Percentiles rank a stretch among this genome's conserved stretches.
phyloP scores from a whole-genome alignment of 1,140 invertebrate species.

The Pectinophora gossypiella region DNA sequence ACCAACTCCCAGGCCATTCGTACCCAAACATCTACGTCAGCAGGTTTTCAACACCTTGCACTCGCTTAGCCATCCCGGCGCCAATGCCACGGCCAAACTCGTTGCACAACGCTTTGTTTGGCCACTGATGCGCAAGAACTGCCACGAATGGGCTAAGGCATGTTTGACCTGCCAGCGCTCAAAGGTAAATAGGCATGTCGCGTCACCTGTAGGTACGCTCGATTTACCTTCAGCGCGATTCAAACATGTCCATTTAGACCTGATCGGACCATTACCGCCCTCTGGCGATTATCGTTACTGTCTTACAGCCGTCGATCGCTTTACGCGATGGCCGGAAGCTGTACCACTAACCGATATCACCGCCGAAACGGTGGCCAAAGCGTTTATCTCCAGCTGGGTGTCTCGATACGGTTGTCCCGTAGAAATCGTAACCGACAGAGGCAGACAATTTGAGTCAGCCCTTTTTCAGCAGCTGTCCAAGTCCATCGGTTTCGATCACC shows the following conservation, averaged over 20 bases:
- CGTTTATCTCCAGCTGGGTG: not conserved
- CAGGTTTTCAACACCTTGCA: no score
- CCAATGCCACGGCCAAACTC: not conserved
- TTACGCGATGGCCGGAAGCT: not conserved
- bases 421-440: no score
- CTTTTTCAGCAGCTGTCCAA: not conserved
- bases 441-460: slow-evolving; percentile 7
- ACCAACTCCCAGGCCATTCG: not conserved
- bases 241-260: not conserved
- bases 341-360: no score
- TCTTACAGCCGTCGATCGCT: not conserved
- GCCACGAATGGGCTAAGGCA: not conserved
- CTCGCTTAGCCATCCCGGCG: no score
- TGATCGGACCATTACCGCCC: slow-evolving; percentile 1
- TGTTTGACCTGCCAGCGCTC: not conserved
- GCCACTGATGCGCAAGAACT: not conserved
- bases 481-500: not conserved
- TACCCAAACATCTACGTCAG: not conserved
- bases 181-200: not conserved
- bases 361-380: no score
- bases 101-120: not conserved
- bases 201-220: not conserved
- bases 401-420: slow-evolving; percentile 4
- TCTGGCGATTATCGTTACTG: not conserved
- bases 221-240: not conserved